A percentile compares a stretch with the other conserved stretches of the same genome.
Evolutionary conservation across 2,888 invertebrate species (phyloP).

Genomic region (Megamerina dolium): DNA sequence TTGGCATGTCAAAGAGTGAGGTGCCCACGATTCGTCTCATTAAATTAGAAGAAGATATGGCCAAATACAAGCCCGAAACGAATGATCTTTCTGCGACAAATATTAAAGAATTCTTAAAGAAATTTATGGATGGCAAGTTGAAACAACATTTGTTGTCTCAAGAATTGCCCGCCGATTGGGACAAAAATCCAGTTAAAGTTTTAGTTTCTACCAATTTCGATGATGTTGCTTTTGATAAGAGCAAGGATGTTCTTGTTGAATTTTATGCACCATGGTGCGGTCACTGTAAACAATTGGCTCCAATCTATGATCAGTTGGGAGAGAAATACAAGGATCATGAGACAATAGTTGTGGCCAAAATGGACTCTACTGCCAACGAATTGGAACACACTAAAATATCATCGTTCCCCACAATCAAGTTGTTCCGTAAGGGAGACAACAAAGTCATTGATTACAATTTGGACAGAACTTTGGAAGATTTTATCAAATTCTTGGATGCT

Average conservation of each 20-base stretch:
- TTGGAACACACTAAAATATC: conserved; percentile 91
- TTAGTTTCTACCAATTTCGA: conserved; percentile 96
- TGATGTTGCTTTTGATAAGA: conserved; percentile 78
- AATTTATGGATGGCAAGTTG: conserved; percentile 85
- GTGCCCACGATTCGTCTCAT: conserved; percentile 87
- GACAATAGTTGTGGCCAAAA: conserved; percentile 90
- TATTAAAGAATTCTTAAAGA: conserved; percentile 70
- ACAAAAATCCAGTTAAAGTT: conserved; percentile 84
- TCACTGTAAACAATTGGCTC: conserved; percentile 95
- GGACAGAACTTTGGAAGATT: conserved; percentile 87
- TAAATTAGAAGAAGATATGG: conserved; percentile 93
- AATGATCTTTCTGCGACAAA: conserved; percentile 39
- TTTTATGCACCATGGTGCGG: conserved; percentile 99
- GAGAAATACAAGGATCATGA: conserved; percentile 84
- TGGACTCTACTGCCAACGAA: conserved; percentile 98
- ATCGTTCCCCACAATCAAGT: conserved; percentile 90
- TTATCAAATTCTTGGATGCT: conserved; percentile 89
- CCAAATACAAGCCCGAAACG: conserved; percentile 86
- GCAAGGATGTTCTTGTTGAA: conserved; percentile 93
- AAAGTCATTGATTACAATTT: conserved; percentile 88
- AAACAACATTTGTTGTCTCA: conserved; percentile 94
- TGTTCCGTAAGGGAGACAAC: conserved; percentile 90
- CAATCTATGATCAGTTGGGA: conserved; percentile 93
- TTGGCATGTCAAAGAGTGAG: conserved; percentile 94
- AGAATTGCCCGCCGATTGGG: conserved; percentile 95